Evolutionary conservation across 2,113 vertebrate species (phyloP).

Genomic region (Pomatorhinus ruficollis): DNA sequence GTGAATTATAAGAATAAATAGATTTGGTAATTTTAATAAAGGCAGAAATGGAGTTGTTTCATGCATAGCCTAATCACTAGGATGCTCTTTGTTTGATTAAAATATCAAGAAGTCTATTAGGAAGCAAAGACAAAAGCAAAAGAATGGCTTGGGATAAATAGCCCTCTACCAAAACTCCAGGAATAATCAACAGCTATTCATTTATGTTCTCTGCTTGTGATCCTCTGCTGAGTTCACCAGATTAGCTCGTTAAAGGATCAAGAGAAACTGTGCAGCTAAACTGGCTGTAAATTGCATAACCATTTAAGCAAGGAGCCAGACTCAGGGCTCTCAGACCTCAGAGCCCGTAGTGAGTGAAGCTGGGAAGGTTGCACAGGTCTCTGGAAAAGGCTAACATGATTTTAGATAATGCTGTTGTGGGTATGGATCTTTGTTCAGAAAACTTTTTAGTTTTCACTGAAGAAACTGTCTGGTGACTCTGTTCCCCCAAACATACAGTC

Average conservation of each 20-base stretch:
- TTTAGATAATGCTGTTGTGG: not conserved
- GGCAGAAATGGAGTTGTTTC: not conserved
- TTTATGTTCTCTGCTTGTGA: not conserved
- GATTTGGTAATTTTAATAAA: not conserved
- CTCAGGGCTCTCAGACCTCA: not conserved
- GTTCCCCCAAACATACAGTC: not conserved
- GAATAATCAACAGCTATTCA: not conserved
- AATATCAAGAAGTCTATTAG: slow-evolving; percentile 32
- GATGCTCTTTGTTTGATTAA: slow-evolving; percentile 46
- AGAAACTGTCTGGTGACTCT: not conserved
- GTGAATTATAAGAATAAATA: not conserved
- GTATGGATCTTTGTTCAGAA: not conserved
- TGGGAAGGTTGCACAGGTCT: not conserved
- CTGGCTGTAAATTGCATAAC: not conserved
- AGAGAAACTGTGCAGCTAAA: not conserved
- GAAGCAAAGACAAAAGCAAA: not conserved
- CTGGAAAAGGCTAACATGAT: not conserved
- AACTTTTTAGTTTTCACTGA: not conserved
- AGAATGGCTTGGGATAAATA: not conserved
- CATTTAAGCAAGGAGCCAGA: not conserved
- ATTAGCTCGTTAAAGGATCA: not conserved
- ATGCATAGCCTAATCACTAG: not conserved
- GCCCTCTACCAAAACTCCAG: not conserved
- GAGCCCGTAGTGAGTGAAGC: not conserved
- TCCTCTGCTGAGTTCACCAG: not conserved